A percentile compares a stretch with the other conserved stretches of the same genome.
phyloP scores from a whole-genome alignment of 2,797 vertebrate species.

The Lacerta bilineata region DNA sequence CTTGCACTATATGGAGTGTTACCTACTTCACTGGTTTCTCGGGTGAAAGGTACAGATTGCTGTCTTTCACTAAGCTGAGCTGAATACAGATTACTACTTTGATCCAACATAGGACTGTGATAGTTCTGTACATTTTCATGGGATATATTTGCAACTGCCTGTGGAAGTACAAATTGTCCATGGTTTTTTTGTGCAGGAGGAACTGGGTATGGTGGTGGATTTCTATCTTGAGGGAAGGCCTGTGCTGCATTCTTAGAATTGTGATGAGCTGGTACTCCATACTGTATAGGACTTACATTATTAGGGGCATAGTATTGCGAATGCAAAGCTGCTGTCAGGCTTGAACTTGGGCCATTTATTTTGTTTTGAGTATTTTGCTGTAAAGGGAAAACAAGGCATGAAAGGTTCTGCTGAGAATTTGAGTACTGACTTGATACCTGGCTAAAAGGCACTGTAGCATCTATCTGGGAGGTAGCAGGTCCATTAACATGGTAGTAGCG shows the following conservation, averaged over 20 bases:
- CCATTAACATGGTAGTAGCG: conserved; percentile 35
- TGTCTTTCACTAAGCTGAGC: conserved; percentile 67
- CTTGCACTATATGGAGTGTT: conserved; percentile 52
- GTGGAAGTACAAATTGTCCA: neutral
- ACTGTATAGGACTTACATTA: conserved; percentile 52
- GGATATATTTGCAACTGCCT: conserved; percentile 47
- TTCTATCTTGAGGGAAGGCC: neutral
- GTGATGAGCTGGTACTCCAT: conserved; percentile 51
- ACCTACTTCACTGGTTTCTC: conserved; percentile 41
- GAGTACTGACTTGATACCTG: conserved; percentile 47
- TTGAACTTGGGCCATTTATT: conserved; percentile 53
- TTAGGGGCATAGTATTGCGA: conserved; percentile 48
- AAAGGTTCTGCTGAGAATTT: conserved; percentile 54
- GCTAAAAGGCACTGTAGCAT: conserved; percentile 25
- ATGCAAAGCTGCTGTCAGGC: conserved; percentile 23
- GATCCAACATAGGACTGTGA: conserved; percentile 49
- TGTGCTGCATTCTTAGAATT: conserved; percentile 53
- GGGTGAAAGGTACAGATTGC: conserved; percentile 9
- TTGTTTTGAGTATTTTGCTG: conserved; percentile 59
- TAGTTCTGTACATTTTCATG: conserved; percentile 55
- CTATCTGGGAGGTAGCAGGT: conserved; percentile 21
- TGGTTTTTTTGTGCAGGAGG: neutral
- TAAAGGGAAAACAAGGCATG: conserved; percentile 17
- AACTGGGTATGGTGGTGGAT: neutral
- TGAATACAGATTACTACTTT: conserved; percentile 41